These are phyloP conservation scores for Amphiura filiformis DNA, from an alignment of 35 echinoderm and acorn worm genomes.

Conservation along the genomic window DNA sequence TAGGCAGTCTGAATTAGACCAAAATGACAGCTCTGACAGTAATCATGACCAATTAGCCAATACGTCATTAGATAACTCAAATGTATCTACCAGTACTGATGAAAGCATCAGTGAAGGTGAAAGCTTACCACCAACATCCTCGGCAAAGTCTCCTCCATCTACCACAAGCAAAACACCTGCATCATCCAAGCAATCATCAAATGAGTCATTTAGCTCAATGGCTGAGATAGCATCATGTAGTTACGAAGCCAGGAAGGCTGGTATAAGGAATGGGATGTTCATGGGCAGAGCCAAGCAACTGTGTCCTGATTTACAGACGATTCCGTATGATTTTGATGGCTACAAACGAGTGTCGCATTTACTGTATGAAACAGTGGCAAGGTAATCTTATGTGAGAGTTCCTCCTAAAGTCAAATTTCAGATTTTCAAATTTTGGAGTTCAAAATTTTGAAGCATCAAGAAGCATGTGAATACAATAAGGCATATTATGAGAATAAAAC, in stretches of 20 bases:
- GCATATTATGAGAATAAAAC: conserved; percentile 76
- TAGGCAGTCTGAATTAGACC: no score
- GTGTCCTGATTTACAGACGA: conserved; percentile 87
- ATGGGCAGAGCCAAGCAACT: conserved; percentile 83
- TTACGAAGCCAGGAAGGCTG: conserved; percentile 84
- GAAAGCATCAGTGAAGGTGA: no score
- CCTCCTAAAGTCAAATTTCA: no score
- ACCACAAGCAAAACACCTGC: background rate
- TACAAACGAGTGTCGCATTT: conserved; percentile 77
- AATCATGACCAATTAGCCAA: background rate
- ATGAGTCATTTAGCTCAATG: conserved; percentile 79
- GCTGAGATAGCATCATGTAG: conserved; percentile 95
- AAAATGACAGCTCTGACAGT: no score
- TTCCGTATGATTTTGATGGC: conserved; percentile 98
- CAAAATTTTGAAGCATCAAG: no score
- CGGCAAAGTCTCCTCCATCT: background rate
- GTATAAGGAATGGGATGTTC: conserved; percentile 92
- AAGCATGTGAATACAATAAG: conserved; percentile 59
- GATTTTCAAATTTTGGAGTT: no score
- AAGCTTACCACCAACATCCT: no score
- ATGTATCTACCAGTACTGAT: no score
- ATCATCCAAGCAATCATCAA: background rate
- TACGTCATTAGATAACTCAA: background rate
- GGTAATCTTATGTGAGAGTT: conserved; percentile 30
- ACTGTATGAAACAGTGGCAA: conserved; percentile 90